Evolutionary conservation across 2,888 invertebrate genomes (phyloP).

Genomic region (Drosophila anomelani): DNA sequence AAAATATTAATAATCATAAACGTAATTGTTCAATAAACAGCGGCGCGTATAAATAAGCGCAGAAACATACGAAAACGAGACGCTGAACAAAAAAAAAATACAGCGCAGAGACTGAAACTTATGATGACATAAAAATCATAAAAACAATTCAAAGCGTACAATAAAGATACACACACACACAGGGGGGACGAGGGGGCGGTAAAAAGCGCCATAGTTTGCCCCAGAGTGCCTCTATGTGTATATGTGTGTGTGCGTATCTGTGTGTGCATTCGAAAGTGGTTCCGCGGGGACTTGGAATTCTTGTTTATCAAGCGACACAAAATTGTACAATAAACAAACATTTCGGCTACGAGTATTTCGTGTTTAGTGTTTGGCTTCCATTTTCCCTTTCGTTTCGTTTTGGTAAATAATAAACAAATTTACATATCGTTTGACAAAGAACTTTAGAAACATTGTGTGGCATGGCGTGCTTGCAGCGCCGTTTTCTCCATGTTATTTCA

Average conservation of each 20-base stretch:
- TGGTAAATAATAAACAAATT: constrained; percentile 70
- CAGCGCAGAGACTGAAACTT: constrained; percentile 66
- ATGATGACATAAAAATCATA: constrained; percentile 84
- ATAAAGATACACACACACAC: constrained; percentile 67
- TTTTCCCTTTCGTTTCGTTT: constrained; percentile 43
- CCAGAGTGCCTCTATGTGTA: constrained; percentile 27
- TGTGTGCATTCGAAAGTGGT: constrained; percentile 51
- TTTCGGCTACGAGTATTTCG: constrained; percentile 60
- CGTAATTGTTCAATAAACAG: constrained; percentile 82
- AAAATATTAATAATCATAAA: constrained; percentile 80
- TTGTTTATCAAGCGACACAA: constrained; percentile 78
- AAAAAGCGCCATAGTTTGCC: constrained; percentile 57
- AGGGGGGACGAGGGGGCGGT: constrained; percentile 20
- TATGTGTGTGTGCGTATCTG: constrained; percentile 24
- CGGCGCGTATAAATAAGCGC: constrained; percentile 66
- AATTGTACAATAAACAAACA: constrained; percentile 75
- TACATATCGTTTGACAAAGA: constrained; percentile 75
- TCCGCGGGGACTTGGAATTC: constrained; percentile 59
- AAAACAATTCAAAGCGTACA: constrained; percentile 83
- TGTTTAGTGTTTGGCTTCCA: constrained; percentile 48
- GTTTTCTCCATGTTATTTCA: constrained; percentile 21
- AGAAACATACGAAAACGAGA: constrained; percentile 53
- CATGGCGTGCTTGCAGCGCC: constrained; percentile 1
- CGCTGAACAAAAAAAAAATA: constrained; percentile 40
- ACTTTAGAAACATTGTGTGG: constrained; percentile 72